Conservation (phyloP, 2,113 vertebrate species). For the Scomber japonicus region DNA sequence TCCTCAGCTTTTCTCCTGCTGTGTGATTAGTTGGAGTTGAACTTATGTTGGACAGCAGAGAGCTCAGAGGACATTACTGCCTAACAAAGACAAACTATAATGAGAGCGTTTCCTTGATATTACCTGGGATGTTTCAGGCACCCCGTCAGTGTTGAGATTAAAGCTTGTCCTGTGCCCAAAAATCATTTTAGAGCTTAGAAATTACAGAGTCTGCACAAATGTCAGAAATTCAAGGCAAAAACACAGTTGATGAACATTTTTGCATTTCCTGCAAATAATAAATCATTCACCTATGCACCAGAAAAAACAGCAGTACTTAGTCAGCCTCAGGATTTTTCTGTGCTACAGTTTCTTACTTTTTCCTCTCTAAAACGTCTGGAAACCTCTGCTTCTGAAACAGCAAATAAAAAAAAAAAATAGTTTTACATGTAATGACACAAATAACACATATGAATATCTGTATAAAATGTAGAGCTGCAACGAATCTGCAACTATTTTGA, state of each 20-base stretch:
- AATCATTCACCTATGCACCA: conserved; percentile 10
- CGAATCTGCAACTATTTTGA: too few species aligned
- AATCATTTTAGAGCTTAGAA: conserved; percentile 1
- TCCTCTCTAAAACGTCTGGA: background rate
- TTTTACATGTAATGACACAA: background rate
- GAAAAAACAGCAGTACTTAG: conserved; percentile 5
- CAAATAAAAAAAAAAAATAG: background rate
- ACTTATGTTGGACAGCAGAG: conserved; percentile 22
- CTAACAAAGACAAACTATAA: conserved; percentile 48
- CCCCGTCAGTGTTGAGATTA: conserved; percentile 51
- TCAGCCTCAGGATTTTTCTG: conserved; percentile 33
- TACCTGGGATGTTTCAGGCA: conserved; percentile 5
- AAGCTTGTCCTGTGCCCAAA: conserved; percentile 37
- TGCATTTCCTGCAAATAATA: conserved; percentile 49
- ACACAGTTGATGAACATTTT: conserved; percentile 45
- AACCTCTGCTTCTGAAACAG: background rate
- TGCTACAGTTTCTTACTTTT: conserved; percentile 6
- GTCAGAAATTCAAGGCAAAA: conserved; percentile 50
- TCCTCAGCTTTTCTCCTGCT: conserved; percentile 19
- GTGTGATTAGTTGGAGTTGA: conserved; percentile 33
- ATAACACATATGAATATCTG: background rate
- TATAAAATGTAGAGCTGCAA: too few species aligned
- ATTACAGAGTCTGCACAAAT: conserved; percentile 55
- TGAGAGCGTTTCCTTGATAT: conserved; percentile 28
- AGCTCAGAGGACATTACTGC: conserved; percentile 20